phyloP scores from a whole-genome alignment of 2,888 invertebrate genomes.

The Apeira syringaria region DNA sequence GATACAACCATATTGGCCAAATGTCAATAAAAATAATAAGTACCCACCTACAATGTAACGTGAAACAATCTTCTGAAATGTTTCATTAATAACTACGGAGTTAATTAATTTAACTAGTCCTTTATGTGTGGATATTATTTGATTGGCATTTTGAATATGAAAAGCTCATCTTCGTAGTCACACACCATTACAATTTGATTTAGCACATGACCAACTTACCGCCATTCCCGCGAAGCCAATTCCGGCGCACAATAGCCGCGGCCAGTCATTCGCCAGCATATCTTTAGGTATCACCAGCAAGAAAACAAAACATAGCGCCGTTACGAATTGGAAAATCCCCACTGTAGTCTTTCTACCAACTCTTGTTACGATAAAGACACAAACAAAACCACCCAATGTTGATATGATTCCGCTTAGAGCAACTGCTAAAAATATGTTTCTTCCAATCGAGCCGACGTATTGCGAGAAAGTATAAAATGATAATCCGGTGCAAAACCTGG shows the following conservation, averaged over 20 bases:
- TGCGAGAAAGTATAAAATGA: constrained; percentile 85
- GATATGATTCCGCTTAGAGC: constrained; percentile 79
- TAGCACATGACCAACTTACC: constrained; percentile 61
- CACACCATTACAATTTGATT: constrained; percentile 25
- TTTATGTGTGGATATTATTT: too few relatives aligned
- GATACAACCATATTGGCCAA: too few relatives aligned
- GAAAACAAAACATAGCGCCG: constrained; percentile 73
- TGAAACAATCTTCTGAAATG: too few relatives aligned
- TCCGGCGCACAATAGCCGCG: constrained; percentile 82
- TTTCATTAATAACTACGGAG: too few relatives aligned
- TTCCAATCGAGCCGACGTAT: constrained; percentile 80
- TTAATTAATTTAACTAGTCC: too few relatives aligned
- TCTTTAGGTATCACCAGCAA: constrained; percentile 77
- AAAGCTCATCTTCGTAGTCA: constrained; percentile 6
- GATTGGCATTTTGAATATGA: too few relatives aligned
- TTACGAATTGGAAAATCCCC: constrained; percentile 69
- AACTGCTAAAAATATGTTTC: constrained; percentile 80
- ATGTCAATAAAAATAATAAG: too few relatives aligned
- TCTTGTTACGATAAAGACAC: constrained; percentile 72
- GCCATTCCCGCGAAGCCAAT: constrained; percentile 86
- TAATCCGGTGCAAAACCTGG: constrained; percentile 83
- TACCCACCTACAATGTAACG: too few relatives aligned
- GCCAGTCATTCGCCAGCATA: constrained; percentile 73
- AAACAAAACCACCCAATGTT: constrained; percentile 78
- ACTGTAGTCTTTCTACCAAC: constrained; percentile 79